These are phyloP conservation scores for Grantiella picta DNA, from an alignment of 2,113 vertebrate species.

Conservation along the genomic window DNA sequence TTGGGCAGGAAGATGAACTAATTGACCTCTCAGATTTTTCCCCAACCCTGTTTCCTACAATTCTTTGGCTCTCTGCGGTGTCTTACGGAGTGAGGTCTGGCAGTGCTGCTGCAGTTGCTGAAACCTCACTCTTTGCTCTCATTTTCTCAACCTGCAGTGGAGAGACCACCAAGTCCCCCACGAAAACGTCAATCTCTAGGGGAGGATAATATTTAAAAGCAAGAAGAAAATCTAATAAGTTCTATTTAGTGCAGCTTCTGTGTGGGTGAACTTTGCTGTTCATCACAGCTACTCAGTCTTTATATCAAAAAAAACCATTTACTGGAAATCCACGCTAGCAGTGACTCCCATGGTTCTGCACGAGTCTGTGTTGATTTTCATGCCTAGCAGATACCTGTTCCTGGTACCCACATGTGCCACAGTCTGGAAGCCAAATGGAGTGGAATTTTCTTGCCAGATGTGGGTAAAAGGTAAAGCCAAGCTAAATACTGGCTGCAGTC, in stretches of 20 bases:
- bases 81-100: neutral
- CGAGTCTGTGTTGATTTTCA: neutral
- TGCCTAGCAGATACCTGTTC: neutral
- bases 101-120: neutral
- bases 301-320: neutral
- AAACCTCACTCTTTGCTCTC: neutral
- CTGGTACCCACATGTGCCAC: neutral
- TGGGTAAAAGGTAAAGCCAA: conserved; percentile 20
- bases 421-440: neutral
- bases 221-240: neutral
- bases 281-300: neutral
- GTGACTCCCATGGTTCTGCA: neutral
- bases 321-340: neutral
- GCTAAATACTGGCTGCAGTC: neutral
- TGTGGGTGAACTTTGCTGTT: neutral
- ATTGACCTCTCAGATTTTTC: conserved; percentile 45
- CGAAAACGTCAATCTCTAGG: neutral
- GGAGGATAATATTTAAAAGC: neutral
- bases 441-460: neutral
- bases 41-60: conserved; percentile 44
- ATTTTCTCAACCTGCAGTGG: neutral
- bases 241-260: neutral
- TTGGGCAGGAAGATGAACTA: conserved; percentile 59
- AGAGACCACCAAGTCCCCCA: neutral
- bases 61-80: conserved; percentile 26